phyloP scores from a whole-genome alignment of 2,113 vertebrate species.

The Nesogale talazaci region DNA sequence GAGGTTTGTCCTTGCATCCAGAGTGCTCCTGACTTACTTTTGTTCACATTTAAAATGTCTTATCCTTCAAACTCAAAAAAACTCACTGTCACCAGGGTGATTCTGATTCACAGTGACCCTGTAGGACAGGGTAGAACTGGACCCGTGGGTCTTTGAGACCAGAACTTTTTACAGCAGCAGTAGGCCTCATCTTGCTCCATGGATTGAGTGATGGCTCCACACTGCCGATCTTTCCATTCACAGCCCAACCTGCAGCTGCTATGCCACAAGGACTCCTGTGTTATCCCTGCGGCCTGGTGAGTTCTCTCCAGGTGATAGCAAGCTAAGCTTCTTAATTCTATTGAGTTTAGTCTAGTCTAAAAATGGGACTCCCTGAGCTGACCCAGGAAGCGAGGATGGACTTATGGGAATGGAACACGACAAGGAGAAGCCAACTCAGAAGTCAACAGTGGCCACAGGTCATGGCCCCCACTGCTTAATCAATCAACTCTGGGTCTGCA shows the following conservation, averaged over 20 bases:
- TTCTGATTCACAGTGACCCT: too few species aligned
- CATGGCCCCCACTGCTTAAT: neutral
- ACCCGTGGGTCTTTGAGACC: too few species aligned
- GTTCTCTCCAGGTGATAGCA: neutral
- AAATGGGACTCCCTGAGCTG: neutral
- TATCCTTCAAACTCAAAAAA: neutral
- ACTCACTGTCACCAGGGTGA: too few species aligned
- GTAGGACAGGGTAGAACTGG: too few species aligned
- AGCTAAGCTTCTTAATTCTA: constrained; percentile 36
- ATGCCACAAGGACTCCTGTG: neutral
- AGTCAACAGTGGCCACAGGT: neutral
- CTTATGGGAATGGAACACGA: neutral
- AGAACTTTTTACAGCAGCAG: too few species aligned
- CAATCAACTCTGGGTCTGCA: neutral
- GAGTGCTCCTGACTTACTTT: neutral
- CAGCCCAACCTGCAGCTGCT: too few species aligned
- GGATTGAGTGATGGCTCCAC: too few species aligned
- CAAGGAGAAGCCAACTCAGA: neutral
- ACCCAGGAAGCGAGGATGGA: neutral
- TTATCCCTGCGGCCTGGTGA: neutral
- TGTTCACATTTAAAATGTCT: constrained; percentile 31
- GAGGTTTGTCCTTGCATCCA: neutral
- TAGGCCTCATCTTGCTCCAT: too few species aligned
- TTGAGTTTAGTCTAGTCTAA: constrained; percentile 49
- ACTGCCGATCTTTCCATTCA: too few species aligned